These are phyloP conservation scores for Sipha maydis DNA, from an alignment of 2,888 invertebrate species.

Conservation along the genomic window DNA sequence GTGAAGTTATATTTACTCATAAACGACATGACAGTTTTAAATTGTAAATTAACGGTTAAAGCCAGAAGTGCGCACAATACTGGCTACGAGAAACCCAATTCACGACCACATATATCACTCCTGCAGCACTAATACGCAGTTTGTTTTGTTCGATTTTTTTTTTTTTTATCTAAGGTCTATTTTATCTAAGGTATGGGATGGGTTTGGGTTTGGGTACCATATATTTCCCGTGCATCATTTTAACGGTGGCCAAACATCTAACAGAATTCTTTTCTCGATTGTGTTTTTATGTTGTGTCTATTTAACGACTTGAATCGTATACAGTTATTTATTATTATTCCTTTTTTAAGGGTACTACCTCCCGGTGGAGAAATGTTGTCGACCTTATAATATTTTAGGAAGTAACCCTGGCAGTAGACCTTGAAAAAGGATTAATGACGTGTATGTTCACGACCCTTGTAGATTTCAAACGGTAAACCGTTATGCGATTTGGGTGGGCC, in stretches of 20 bases:
- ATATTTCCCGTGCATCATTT: not conserved
- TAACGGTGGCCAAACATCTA: slow-evolving; percentile 7
- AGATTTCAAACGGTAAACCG: slow-evolving; percentile 1
- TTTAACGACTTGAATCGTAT: not conserved
- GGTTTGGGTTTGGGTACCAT: not conserved
- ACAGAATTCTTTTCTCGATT: slow-evolving; percentile 18
- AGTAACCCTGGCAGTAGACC: slow-evolving; percentile 20
- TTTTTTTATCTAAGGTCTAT: not conserved
- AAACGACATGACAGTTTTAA: not conserved
- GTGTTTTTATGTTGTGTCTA: not conserved
- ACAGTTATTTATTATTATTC: slow-evolving; percentile 28
- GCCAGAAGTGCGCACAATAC: not conserved
- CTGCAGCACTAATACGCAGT: not conserved
- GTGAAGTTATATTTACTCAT: not conserved
- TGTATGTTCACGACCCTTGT: not conserved
- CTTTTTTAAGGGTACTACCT: slow-evolving; percentile 19
- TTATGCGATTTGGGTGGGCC: slow-evolving; percentile 20
- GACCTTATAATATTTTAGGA: slow-evolving; percentile 19
- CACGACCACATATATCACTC: not conserved
- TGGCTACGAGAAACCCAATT: not conserved
- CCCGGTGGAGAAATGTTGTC: not conserved
- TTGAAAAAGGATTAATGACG: slow-evolving; percentile 28
- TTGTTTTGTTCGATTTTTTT: not conserved
- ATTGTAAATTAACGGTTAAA: not conserved
- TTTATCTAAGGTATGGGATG: not conserved